Conservation (phyloP, 2,888 invertebrate genomes). For the Agrilus mali region DNA sequence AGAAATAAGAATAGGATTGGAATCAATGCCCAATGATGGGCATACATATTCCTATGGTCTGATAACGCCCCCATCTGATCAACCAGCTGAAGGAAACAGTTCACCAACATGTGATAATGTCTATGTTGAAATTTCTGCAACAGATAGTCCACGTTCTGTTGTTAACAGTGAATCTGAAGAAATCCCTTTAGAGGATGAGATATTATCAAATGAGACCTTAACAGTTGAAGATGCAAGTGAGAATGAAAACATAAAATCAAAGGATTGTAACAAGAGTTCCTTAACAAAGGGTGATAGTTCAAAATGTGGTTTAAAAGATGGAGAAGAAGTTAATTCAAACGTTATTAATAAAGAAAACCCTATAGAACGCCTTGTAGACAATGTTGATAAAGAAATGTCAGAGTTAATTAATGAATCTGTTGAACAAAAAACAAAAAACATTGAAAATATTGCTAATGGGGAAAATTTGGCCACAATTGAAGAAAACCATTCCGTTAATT, state of each 20-base stretch:
- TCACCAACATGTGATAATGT: conserved; percentile 2
- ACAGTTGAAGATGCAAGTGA: not conserved
- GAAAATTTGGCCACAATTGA: too few relatives aligned
- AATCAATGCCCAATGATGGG: not conserved
- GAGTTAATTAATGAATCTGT: too few relatives aligned
- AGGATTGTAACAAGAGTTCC: not conserved
- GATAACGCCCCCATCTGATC: conserved; percentile 16
- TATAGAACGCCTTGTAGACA: not conserved
- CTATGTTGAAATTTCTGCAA: not conserved
- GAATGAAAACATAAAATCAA: not conserved
- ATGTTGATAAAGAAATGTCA: not conserved
- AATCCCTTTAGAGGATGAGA: too few relatives aligned
- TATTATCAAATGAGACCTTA: not conserved
- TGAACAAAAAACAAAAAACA: too few relatives aligned
- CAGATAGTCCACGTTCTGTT: too few relatives aligned
- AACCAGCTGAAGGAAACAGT: conserved; percentile 10
- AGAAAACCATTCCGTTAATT: too few relatives aligned
- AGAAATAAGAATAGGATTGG: not conserved
- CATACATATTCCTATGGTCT: conserved; percentile 9
- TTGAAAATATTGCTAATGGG: too few relatives aligned
- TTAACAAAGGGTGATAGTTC: not conserved
- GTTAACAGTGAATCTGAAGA: too few relatives aligned
- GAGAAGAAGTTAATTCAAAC: not conserved
- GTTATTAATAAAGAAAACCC: not conserved
- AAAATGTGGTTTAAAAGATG: not conserved